Percentiles rank a stretch among this genome's conserved stretches.
phyloP scores from a whole-genome alignment of 2,797 vertebrate genomes.

The Sebastes jordani region DNA sequence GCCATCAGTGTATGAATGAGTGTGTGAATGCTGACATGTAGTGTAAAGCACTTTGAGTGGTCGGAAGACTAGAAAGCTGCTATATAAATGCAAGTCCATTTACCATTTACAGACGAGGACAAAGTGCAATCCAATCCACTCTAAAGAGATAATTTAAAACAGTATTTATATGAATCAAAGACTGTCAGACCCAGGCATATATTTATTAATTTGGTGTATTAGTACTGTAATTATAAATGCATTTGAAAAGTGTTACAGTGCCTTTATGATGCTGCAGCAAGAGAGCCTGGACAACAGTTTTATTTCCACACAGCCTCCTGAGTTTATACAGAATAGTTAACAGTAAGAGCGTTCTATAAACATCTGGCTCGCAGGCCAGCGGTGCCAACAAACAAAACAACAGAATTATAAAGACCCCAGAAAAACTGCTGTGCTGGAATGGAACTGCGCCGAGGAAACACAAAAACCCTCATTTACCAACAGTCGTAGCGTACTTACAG shows the following conservation, averaged over 20 bases:
- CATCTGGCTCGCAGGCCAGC: constrained; percentile 72
- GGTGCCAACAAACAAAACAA: constrained; percentile 63
- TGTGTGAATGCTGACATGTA: no score
- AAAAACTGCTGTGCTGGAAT: constrained; percentile 56
- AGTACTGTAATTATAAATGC: constrained; percentile 58
- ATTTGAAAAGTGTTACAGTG: constrained; percentile 47
- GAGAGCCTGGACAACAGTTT: constrained; percentile 43
- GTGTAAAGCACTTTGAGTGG: no score
- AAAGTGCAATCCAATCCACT: not conserved
- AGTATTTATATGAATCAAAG: constrained; percentile 27
- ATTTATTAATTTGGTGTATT: constrained; percentile 59
- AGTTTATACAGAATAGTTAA: constrained; percentile 66
- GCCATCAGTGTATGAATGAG: no score
- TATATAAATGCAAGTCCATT: no score
- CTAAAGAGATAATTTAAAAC: constrained; percentile 6
- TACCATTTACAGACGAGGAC: not conserved
- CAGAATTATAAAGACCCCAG: constrained; percentile 44
- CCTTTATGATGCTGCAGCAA: constrained; percentile 37
- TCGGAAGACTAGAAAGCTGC: no score
- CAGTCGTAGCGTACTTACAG: constrained; percentile 25
- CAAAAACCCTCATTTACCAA: constrained; percentile 53
- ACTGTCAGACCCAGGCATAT: constrained; percentile 23
- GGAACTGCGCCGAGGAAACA: constrained; percentile 37
- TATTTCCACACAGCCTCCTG: constrained; percentile 60
- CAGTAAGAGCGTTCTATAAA: constrained; percentile 59